Percentiles rank a stretch among this genome's conserved stretches.
Conservation (phyloP, 2,888 invertebrate species). For the Microchrysa polita region DNA sequence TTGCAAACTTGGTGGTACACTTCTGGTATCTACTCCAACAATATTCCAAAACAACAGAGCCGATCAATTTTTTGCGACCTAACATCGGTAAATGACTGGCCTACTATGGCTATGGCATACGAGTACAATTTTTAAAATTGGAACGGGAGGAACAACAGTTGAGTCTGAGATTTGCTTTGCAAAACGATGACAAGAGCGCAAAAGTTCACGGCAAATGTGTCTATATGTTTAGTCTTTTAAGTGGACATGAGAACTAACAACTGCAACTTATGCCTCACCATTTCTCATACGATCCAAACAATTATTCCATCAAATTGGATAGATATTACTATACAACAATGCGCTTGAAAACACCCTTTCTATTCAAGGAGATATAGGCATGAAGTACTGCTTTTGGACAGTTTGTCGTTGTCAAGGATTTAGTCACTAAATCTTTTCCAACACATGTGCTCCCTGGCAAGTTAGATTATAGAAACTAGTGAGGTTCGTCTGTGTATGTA, state of each 20-base stretch:
- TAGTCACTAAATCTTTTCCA: not conserved
- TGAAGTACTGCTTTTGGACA: not conserved
- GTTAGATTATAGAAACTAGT: no score
- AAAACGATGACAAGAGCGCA: not conserved
- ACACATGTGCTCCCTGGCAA: not conserved
- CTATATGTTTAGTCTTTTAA: not conserved
- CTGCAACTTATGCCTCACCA: no score
- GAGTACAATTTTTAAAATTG: constrained; percentile 11
- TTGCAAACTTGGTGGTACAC: no score
- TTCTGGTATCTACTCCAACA: no score
- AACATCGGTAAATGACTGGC: no score
- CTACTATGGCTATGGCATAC: no score
- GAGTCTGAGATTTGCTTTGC: not conserved
- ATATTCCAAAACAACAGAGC: no score
- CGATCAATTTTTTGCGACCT: no score
- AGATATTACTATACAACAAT: no score
- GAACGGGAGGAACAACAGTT: not conserved
- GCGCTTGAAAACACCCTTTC: not conserved
- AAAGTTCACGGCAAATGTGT: not conserved
- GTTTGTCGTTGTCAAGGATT: not conserved
- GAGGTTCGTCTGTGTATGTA: no score
- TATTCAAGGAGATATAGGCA: not conserved
- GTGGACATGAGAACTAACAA: not conserved
- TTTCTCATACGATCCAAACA: no score
- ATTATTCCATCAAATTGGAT: no score